Evolutionary conservation across 2,797 vertebrate genomes (phyloP).

Genomic region (Notolabrus celidotus): DNA sequence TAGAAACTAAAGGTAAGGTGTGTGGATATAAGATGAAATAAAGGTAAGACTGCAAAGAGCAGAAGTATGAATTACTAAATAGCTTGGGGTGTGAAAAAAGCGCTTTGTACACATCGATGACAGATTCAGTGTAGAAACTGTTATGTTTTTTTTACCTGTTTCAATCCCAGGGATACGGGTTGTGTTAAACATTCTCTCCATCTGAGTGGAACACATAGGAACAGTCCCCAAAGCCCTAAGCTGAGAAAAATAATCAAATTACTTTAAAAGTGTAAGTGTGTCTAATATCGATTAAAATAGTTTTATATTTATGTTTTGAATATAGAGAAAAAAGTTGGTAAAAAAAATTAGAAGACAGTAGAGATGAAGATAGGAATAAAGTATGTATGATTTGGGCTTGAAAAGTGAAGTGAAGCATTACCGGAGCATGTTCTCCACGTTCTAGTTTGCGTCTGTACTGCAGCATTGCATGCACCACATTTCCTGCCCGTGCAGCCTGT

Average conservation of each 20-base stretch:
- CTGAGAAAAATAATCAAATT: slow-evolving; percentile 80
- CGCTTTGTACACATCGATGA: neutral
- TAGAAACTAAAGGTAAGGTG: neutral
- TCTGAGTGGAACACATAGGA: slow-evolving; percentile 96
- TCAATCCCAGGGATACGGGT: slow-evolving; percentile 93
- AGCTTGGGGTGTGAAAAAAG: neutral
- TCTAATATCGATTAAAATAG: too few relatives aligned
- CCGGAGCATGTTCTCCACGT: slow-evolving; percentile 91
- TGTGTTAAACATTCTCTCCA: slow-evolving; percentile 97
- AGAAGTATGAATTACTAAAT: neutral
- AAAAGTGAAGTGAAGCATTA: slow-evolving; percentile 63
- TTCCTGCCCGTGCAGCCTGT: slow-evolving; percentile 92
- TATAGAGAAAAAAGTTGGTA: too few relatives aligned
- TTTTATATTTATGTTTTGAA: too few relatives aligned
- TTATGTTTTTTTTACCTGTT: slow-evolving; percentile 81
- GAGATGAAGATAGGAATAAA: too few relatives aligned
- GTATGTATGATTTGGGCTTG: too few relatives aligned
- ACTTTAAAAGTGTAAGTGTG: too few relatives aligned
- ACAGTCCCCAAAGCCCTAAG: slow-evolving; percentile 91
- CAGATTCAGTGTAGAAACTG: neutral
- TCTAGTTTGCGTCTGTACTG: slow-evolving; percentile 93
- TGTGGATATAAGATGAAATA: neutral
- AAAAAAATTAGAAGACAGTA: too few relatives aligned
- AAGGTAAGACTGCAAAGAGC: neutral
- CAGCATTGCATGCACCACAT: slow-evolving; percentile 91